Conservation (phyloP, 2,888 invertebrate genomes). For the Lithophane leautieri region DNA sequence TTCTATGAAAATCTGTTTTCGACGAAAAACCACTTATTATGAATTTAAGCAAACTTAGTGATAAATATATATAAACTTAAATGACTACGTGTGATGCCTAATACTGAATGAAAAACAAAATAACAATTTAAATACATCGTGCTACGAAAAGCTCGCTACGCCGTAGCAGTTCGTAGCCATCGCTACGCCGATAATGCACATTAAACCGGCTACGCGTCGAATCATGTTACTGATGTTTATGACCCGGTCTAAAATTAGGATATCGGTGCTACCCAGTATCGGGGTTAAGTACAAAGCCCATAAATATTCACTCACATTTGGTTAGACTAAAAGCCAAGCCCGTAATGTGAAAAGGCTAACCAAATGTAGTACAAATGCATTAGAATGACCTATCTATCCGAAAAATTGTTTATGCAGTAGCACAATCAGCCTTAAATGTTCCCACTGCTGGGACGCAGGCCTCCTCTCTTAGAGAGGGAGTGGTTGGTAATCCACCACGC, state of each 20-base stretch:
- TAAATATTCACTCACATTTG: background rate
- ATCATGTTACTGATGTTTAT: background rate
- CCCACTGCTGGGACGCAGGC: background rate
- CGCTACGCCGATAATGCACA: constrained; percentile 1
- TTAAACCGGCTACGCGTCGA: background rate
- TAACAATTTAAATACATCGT: background rate
- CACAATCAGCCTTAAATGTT: background rate
- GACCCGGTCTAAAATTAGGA: background rate
- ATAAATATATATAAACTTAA: background rate
- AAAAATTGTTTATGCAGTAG: background rate
- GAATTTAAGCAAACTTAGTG: background rate
- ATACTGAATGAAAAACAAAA: background rate
- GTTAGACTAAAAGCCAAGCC: background rate
- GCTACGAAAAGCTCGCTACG: constrained; percentile 20
- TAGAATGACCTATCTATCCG: background rate
- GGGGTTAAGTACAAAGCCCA: background rate
- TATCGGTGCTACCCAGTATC: background rate
- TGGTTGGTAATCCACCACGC: no score
- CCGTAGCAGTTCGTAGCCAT: constrained; percentile 22
- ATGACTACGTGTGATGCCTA: no score
- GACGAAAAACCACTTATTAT: background rate
- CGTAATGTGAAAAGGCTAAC: background rate
- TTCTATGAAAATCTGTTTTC: background rate
- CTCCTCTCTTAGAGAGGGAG: no score
- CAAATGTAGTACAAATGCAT: background rate